Evolutionary conservation across 2,888 invertebrate species (phyloP).

Genomic region (Neoitamus cyanurus): DNA sequence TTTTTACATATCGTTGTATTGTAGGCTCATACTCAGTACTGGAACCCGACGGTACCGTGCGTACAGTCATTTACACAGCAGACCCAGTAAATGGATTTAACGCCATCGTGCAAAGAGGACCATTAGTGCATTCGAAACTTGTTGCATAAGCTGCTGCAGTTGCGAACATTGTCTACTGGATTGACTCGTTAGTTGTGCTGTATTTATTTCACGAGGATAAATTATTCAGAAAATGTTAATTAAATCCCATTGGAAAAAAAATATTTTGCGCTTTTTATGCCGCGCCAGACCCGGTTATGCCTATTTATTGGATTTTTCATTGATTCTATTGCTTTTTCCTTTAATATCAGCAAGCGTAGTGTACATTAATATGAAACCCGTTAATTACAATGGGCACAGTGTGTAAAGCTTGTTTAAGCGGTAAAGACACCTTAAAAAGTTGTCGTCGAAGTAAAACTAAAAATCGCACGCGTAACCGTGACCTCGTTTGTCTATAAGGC

Average conservation of each 20-base stretch:
- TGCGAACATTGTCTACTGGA: conserved; percentile 31
- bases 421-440: not conserved
- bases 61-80: conserved; percentile 72
- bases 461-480: not conserved
- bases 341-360: not conserved
- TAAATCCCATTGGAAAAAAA: not conserved
- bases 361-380: too few relatives aligned
- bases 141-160: conserved; percentile 54
- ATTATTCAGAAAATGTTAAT: conserved; percentile 10
- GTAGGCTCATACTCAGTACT: conserved; percentile 55
- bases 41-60: conserved; percentile 72
- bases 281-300: not conserved
- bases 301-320: not conserved
- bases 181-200: not conserved
- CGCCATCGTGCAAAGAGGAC: conserved; percentile 74
- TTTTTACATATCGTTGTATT: not conserved
- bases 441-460: not conserved
- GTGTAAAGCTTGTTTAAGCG: too few relatives aligned
- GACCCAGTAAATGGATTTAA: conserved; percentile 73
- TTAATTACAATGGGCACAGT: too few relatives aligned
- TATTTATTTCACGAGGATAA: conserved; percentile 15
- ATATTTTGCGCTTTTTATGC: not conserved
- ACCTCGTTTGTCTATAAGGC: not conserved
- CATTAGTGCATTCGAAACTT: conserved; percentile 63
- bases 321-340: not conserved